Evolutionary conservation across 2,113 vertebrate genomes (phyloP).

Genomic region (Halichoerus grypus): DNA sequence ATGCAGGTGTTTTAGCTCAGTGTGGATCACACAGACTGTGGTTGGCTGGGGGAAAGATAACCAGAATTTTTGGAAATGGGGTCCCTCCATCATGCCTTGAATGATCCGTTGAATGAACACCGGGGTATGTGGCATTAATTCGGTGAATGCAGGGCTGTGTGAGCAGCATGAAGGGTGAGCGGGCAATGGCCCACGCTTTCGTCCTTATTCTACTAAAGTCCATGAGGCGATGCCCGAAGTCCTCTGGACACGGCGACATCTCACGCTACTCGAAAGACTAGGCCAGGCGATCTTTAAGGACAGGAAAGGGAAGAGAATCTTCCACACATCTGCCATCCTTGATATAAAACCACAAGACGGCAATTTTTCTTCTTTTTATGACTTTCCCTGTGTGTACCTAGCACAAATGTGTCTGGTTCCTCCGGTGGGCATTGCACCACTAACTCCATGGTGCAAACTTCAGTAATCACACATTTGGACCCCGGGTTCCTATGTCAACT

Average conservation of each 20-base stretch:
- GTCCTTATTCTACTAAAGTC: background rate
- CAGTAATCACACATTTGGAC: background rate
- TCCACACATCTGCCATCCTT: background rate
- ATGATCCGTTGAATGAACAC: background rate
- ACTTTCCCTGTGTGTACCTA: background rate
- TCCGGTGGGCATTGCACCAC: background rate
- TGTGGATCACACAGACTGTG: background rate
- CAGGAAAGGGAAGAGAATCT: background rate
- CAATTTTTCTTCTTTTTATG: background rate
- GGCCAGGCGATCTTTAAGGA: background rate
- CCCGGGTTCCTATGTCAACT: background rate
- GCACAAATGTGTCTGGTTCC: background rate
- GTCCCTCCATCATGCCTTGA: background rate
- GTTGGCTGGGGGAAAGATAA: background rate
- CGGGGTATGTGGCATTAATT: fast-evolving
- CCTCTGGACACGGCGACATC: background rate
- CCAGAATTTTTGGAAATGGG: background rate
- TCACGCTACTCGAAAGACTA: background rate
- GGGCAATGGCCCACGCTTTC: fast-evolving
- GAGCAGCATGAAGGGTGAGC: background rate
- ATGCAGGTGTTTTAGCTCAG: background rate
- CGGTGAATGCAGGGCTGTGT: background rate
- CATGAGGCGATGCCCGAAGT: fast-evolving
- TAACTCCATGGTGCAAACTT: background rate
- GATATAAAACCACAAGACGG: background rate